These are phyloP conservation scores for Theretra japonica DNA, from an alignment of 2,888 invertebrate species.

Conservation along the genomic window DNA sequence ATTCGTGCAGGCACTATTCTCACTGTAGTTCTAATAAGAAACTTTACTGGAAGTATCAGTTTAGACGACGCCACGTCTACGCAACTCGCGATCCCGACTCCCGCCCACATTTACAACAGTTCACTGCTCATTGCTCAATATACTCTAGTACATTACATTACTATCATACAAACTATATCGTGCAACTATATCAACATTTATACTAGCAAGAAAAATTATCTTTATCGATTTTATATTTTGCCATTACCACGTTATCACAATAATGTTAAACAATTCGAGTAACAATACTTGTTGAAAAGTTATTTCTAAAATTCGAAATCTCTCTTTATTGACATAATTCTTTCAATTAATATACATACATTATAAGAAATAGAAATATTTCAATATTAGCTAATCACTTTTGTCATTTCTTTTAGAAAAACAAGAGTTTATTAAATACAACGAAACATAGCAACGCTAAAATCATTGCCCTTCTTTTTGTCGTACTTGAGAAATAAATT, in stretches of 20 bases:
- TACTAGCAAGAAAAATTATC: not conserved
- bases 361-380: too few relatives aligned
- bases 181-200: not conserved
- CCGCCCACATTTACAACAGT: not conserved
- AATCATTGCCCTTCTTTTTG: too few relatives aligned
- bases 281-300: not conserved
- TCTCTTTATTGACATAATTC: not conserved
- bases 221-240: too few relatives aligned
- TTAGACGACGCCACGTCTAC: not conserved
- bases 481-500: too few relatives aligned
- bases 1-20: conserved; percentile 64
- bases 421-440: too few relatives aligned
- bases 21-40: conserved; percentile 54
- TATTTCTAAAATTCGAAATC: not conserved
- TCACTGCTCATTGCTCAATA: not conserved
- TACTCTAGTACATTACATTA: not conserved
- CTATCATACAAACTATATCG: not conserved
- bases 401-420: too few relatives aligned
- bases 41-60: conserved; percentile 38
- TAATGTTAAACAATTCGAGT: conserved; percentile 1
- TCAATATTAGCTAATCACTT: too few relatives aligned
- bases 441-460: too few relatives aligned
- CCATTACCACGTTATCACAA: not conserved
- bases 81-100: not conserved
- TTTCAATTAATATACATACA: not conserved